Evolutionary conservation across 1,140 invertebrate genomes (phyloP).

Genomic region (Druon quercuslanigerum): DNA sequence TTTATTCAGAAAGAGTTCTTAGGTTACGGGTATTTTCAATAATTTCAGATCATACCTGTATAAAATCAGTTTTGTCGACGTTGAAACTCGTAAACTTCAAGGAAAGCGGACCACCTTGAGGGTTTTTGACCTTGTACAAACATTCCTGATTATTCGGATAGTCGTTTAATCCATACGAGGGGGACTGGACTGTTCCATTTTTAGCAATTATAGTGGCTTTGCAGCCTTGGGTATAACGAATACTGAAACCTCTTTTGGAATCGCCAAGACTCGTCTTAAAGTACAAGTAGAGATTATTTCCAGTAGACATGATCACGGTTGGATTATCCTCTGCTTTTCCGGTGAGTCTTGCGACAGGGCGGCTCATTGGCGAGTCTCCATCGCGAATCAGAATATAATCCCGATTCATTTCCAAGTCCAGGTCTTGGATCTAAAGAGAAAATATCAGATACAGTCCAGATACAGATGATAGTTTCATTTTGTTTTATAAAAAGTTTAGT

Average conservation of each 20-base stretch:
- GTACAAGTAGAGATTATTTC: constrained; percentile 92
- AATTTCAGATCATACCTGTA: constrained; percentile 78
- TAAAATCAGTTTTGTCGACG: constrained; percentile 90
- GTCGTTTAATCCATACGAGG: constrained; percentile 87
- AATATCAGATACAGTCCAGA: not conserved
- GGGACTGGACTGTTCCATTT: constrained; percentile 91
- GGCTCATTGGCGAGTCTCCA: constrained; percentile 89
- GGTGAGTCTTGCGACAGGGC: constrained; percentile 87
- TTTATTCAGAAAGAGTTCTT: not conserved
- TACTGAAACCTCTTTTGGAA: constrained; percentile 92
- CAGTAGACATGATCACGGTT: constrained; percentile 92
- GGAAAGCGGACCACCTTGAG: constrained; percentile 87
- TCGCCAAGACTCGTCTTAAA: constrained; percentile 93
- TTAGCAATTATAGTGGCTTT: constrained; percentile 85
- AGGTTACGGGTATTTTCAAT: not conserved
- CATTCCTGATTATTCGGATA: constrained; percentile 96
- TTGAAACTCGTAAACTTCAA: constrained; percentile 91
- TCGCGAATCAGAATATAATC: constrained; percentile 94
- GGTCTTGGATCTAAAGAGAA: constrained; percentile 83
- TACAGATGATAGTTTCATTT: too few species aligned
- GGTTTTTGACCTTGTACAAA: constrained; percentile 90
- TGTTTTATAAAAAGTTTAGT: too few species aligned
- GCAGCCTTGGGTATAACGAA: constrained; percentile 92
- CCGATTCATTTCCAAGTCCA: constrained; percentile 89
- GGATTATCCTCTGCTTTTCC: constrained; percentile 87